Conservation (phyloP, 2,797 vertebrate genomes). For the Falco naumanni region DNA sequence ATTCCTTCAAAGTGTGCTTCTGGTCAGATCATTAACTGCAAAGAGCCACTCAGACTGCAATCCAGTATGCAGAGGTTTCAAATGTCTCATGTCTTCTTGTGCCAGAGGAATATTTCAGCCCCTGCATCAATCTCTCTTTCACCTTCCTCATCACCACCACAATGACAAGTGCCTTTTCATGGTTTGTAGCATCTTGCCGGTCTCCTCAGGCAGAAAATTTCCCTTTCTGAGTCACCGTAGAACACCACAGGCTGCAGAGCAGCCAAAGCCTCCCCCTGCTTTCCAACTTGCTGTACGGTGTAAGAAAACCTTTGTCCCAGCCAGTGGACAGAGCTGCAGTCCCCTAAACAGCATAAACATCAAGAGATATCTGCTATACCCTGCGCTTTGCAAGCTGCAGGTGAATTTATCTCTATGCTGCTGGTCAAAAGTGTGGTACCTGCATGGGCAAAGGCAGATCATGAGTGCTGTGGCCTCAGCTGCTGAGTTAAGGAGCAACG, state of each 20-base stretch:
- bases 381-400: background rate
- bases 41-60: background rate
- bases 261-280: background rate
- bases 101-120: background rate
- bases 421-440: background rate
- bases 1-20: background rate
- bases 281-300: background rate
- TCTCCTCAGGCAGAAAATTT: constrained; percentile 24
- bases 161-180: constrained; percentile 4
- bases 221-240: constrained; percentile 43
- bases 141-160: background rate
- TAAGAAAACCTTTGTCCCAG: background rate
- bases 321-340: background rate
- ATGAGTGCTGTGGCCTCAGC: background rate
- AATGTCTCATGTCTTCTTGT: background rate
- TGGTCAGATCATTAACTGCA: constrained; percentile 15
- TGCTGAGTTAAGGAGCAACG: background rate
- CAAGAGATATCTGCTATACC: background rate
- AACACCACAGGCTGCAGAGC: background rate
- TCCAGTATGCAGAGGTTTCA: background rate
- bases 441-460: background rate
- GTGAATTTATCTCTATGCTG: background rate
- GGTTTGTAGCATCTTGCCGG: constrained; percentile 16
- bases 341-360: background rate
- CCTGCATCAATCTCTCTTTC: constrained; percentile 4